Evolutionary conservation across 2,797 vertebrate species (phyloP), one percentile per base, ranked within the genome.

Genomic region (Argyrosomus regius): DNA sequence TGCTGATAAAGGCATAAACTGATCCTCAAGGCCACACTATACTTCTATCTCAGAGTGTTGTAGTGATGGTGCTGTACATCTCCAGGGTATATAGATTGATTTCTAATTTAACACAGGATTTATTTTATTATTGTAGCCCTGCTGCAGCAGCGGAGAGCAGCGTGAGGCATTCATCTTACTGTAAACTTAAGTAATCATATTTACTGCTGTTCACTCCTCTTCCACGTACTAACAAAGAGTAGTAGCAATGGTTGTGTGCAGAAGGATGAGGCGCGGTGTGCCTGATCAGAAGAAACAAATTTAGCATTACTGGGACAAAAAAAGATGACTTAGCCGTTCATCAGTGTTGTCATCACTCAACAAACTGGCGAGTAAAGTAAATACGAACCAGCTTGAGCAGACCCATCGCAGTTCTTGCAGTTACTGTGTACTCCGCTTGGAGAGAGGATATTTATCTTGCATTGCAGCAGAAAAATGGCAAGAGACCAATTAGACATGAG

Each of bases 381-480:
- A 77, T 41, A 28, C 1, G 70, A 26, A 74, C n/a, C 18, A 26
- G 13, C 18, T 69, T 31, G 48, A 48, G 52, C 73, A 60, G 22
- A 24, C 13, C 3, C 5, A 49, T 49, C 39, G 10, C 54, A 54
- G 50, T n/a, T 46, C 17, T 13, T 31, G 48, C 61, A 63, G 17
- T 60, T 14, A 50, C 48, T 26, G 20, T 72, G 39, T 5, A 49
- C 57, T 63, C 4, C 28, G 24, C 48, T 20, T 3, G 54, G 67
- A 35, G 5, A 13, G 26, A 68, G n/a, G 17, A 75, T 57, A 77
- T 66, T 77, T 56, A 71, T 45, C 26, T 49, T 20, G 17, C 22
- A 9, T 17, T 63, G 64, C 77, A 59, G 31, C 54, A 73, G 56
- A 49, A 62, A 54, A 63, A 80, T 84, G 78, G 75, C 62, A 83